Evolutionary conservation across 2,113 vertebrate species (phyloP).

Genomic region (Sigmodon hispidus): DNA sequence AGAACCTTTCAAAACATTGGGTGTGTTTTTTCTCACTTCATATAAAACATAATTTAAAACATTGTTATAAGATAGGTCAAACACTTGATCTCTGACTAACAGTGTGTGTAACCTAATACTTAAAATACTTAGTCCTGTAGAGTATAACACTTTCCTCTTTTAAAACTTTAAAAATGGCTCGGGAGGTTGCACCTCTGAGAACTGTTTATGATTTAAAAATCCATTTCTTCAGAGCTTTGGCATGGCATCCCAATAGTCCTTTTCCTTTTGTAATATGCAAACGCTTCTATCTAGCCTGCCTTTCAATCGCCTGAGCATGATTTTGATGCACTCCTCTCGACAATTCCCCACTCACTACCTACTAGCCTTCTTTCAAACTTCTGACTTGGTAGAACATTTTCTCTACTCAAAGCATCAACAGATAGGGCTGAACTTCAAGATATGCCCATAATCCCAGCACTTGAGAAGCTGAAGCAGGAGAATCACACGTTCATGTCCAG

Average conservation of each 20-base stretch:
- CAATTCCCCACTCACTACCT: not conserved
- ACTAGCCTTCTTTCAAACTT: too few species aligned
- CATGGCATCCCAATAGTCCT: not conserved
- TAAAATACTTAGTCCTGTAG: not conserved
- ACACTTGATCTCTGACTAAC: not conserved
- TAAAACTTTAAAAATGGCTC: not conserved
- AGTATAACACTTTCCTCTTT: not conserved
- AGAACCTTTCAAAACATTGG: not conserved
- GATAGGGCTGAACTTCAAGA: not conserved
- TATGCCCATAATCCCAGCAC: not conserved
- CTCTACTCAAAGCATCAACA: not conserved
- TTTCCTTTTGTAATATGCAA: conserved; percentile 28
- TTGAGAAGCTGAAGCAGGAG: not conserved
- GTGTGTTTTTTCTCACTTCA: not conserved
- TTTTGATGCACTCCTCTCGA: not conserved
- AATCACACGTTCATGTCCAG: not conserved
- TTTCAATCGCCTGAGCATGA: not conserved
- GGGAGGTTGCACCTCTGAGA: not conserved
- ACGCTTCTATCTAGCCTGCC: not conserved
- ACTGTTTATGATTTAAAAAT: not conserved
- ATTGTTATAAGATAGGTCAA: not conserved
- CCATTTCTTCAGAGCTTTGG: not conserved
- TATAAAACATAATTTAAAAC: not conserved
- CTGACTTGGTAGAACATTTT: not conserved
- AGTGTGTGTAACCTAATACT: not conserved